These are phyloP conservation scores for Prionailurus bengalensis DNA, from an alignment of 2,113 vertebrate species.

Conservation along the genomic window DNA sequence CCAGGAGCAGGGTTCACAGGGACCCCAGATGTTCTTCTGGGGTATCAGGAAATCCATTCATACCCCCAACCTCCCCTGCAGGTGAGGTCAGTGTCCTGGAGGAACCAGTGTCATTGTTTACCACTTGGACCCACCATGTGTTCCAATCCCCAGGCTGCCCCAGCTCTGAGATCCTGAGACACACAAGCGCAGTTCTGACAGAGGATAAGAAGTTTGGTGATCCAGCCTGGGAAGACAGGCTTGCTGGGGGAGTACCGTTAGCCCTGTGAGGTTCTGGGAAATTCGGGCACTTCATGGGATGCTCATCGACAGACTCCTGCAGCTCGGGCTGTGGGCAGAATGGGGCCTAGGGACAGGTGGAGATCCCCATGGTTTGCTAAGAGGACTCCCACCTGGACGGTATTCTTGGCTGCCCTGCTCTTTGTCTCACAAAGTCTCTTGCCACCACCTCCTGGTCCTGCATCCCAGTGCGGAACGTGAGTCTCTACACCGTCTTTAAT, in stretches of 20 bases:
- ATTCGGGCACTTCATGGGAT: not conserved
- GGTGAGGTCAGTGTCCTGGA: not conserved
- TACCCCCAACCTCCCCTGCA: not conserved
- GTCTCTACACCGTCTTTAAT: not conserved
- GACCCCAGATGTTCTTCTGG: not conserved
- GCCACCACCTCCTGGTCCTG: not conserved
- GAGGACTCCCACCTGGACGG: not conserved
- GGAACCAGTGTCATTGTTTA: not conserved
- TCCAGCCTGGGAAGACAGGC: not conserved
- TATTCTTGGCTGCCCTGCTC: not conserved
- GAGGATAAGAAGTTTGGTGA: not conserved
- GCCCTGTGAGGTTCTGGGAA: not conserved
- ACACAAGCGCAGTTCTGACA: not conserved
- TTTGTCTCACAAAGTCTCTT: not conserved
- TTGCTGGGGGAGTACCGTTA: not conserved
- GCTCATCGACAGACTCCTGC: not conserved
- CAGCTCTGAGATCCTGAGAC: not conserved
- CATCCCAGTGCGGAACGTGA: not conserved
- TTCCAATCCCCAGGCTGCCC: not conserved
- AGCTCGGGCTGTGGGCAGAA: not conserved
- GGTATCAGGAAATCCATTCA: not conserved
- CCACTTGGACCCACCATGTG: fast-evolving
- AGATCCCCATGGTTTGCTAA: not conserved
- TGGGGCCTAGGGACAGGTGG: not conserved
- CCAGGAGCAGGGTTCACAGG: not conserved